Evolutionary conservation across 1,140 invertebrate genomes (phyloP), one percentile per base, ranked within the genome.

Genomic region (Brachionus plicatilis): DNA sequence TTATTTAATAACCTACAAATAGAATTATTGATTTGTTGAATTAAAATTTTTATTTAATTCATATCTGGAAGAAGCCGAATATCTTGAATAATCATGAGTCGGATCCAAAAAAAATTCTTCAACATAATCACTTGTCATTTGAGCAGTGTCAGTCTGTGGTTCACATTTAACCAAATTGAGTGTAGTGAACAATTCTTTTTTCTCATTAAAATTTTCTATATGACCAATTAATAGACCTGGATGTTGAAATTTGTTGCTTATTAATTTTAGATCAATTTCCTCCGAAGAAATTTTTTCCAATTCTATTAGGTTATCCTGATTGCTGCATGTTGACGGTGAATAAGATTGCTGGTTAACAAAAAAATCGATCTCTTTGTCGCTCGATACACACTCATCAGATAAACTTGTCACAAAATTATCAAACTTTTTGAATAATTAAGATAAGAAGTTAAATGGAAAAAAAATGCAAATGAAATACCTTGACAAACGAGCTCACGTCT

Each of bases 71-170:
- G 12, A 47, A 47, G 12, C 17, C 17, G 12, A 29, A 50, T 76
- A 76, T 50, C 50, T 47, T 9, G 41, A 47, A 76, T 76, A 76
- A 76, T 76, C 72, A 76, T 76, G 72, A 14, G 43, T 50, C 17
- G 43, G 43, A 76, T 76, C 72, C 24, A 76, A 27, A 27, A 24
- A 12, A 76, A 76, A 76, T 29, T 76, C 6, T 76, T 76, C 72
- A 29, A 76, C 72, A 9, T 50, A 76, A 76, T 76, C 72, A 27
- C 33, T 41, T 20, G 37, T 43, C 33, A 72, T 72, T 41, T 72
- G 33, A 72, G 33, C 33, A n/a, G 27, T 14, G 11, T 72, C 9
- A n/a, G 7, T 9, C 3, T 72, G 14, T 17, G n/a, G 20, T 43
- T 72, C 68, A 72, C 37, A 72, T 20, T 72, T 72, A 43, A 41